These are phyloP conservation scores for Takifugu ocellatus DNA, from an alignment of 2,797 vertebrate genomes.

Conservation along the genomic window DNA sequence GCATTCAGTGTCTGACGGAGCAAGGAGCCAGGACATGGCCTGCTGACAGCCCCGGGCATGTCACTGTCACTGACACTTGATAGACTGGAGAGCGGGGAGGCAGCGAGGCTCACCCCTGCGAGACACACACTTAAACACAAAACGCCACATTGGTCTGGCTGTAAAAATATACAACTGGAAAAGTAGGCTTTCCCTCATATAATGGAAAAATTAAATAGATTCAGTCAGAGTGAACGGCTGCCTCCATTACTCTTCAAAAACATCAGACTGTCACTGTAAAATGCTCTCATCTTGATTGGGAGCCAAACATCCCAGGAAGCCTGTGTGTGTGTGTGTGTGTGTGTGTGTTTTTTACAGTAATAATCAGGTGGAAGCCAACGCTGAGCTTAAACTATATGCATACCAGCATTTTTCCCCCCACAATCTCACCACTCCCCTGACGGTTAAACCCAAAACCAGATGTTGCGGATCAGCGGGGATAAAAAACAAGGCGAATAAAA, in stretches of 20 bases:
- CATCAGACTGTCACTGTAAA: conserved; percentile 28
- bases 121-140: conserved; percentile 37
- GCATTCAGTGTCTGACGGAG: conserved; percentile 61
- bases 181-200: conserved; percentile 15
- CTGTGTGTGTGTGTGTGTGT: conserved; percentile 12
- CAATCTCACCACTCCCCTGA: conserved; percentile 54
- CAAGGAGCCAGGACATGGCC: conserved; percentile 60
- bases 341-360: conserved; percentile 36
- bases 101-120: conserved; percentile 29
- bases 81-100: conserved; percentile 42
- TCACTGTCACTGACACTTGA: conserved; percentile 70
- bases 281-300: conserved; percentile 30
- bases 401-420: conserved; percentile 46
- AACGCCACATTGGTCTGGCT: conserved; percentile 20
- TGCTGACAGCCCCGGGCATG: conserved; percentile 68
- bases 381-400: conserved; percentile 57
- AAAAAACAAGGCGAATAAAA: conserved; percentile 73
- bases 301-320: conserved; percentile 45
- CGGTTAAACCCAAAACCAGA: conserved; percentile 74
- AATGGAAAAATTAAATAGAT: conserved; percentile 14
- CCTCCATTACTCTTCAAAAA: conserved; percentile 22
- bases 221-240: conserved; percentile 9
- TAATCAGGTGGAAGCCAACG: conserved; percentile 57
- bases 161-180: conserved; percentile 11
- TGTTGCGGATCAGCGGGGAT: conserved; percentile 74